Evolutionary conservation across 2,888 invertebrate genomes (phyloP), one percentile per base, ranked within the genome.

Genomic region (Caenorhabditis sp.): DNA sequence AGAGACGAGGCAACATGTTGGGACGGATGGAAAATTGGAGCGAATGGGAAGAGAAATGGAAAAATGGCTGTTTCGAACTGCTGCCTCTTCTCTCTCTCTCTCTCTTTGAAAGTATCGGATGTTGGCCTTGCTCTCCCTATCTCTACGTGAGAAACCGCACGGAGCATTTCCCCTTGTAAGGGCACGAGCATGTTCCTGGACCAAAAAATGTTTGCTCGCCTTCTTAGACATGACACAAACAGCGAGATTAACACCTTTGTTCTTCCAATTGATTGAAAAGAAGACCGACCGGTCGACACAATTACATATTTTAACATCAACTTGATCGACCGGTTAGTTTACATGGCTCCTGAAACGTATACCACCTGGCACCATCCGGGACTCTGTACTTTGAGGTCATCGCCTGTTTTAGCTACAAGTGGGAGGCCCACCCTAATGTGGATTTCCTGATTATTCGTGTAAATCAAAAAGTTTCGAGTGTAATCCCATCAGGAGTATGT

Each of bases 101-200:
- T 45, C 22, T 45, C 22, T 45, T 24, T 45, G 17, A 70, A 59
- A 70, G 70, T 70, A 70, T 70, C 70, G 59, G 45, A 70, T 70
- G 70, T 70, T 70, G 48, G 35, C 26, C 35, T 15, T 26, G 39
- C 9, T 45, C 37, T 27, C 48, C 55, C 20, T 37, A 6, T 41
- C 13, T 26, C 35, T 70, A 70, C 70, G 70, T 70, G 70, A 70
- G 70, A 70, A 70, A 53, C 41, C 58, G 68, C 50, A 68, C 27
- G 52, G 20, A 13, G 30, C 45, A 24, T 17, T 43, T 5, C 37
- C 11, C 48, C 30, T 43, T 27, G 27, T 2, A 20, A 50, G 9
- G 15, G 32, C 52, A 11, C n/a, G 43, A 45, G 59, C 59, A 50
- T 62, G 50, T 62, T 62, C 62, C 41, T 26, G 8, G 15, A 37